Evolutionary conservation across 2,113 vertebrate genomes (phyloP).

Genomic region (Malurus melanocephalus): DNA sequence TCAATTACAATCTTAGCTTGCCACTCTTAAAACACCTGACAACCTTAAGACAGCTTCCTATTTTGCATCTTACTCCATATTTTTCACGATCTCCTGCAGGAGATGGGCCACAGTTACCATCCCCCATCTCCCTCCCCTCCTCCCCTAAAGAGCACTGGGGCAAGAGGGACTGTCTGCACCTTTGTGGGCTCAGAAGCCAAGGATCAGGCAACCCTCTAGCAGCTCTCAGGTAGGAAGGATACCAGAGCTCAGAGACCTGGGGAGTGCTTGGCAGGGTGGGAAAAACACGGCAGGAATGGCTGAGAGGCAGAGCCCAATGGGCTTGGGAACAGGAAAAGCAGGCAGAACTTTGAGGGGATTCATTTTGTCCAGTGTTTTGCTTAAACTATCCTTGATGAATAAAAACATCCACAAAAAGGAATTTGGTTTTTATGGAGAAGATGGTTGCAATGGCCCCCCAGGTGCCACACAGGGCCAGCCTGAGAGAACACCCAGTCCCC

Average conservation of each 20-base stretch:
- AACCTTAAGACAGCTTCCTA: not conserved
- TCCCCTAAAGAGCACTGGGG: not conserved
- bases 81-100: not conserved
- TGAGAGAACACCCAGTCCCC: accelerated
- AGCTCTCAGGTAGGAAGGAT: not conserved
- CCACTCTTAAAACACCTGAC: not conserved
- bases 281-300: accelerated
- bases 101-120: not conserved
- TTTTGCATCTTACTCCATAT: not conserved
- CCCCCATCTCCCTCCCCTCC: not conserved
- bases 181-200: not conserved
- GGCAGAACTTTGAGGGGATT: not conserved
- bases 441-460: too few species aligned
- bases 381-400: not conserved
- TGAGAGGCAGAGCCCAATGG: not conserved
- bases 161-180: too few species aligned
- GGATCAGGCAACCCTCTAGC: not conserved
- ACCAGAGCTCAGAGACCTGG: not conserved
- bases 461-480: not conserved
- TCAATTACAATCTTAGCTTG: not conserved
- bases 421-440: not conserved
- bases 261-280: accelerated
- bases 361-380: not conserved
- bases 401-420: not conserved
- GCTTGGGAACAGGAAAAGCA: not conserved